These are phyloP conservation scores for Trachelus troglodyta DNA, from an alignment of 2,888 invertebrate species.

Conservation along the genomic window DNA sequence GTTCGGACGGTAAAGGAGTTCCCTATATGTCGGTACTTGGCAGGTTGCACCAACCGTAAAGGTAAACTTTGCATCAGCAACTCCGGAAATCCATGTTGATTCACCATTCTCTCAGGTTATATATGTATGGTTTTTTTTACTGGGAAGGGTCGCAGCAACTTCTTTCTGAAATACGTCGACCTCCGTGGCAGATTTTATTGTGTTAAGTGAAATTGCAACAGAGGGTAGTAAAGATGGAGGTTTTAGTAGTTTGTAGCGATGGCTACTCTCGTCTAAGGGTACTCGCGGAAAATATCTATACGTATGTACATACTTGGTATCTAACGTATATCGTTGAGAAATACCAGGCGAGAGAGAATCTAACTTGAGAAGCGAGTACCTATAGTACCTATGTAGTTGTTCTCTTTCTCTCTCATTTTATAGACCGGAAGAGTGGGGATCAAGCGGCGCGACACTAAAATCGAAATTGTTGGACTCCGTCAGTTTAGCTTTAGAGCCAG, in stretches of 20 bases:
- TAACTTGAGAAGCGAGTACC: background rate
- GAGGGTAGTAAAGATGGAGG: slow-evolving; percentile 51
- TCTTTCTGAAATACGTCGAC: slow-evolving; percentile 31
- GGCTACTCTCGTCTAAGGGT: background rate
- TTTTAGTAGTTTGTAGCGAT: slow-evolving; percentile 37
- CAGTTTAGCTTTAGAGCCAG: slow-evolving; percentile 59
- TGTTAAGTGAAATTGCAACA: slow-evolving; percentile 63
- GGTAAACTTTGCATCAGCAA: slow-evolving; percentile 52
- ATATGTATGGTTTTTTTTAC: background rate
- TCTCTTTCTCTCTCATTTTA: slow-evolving; percentile 15
- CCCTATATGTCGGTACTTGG: slow-evolving; percentile 24
- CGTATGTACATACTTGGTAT: background rate
- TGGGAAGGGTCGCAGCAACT: background rate
- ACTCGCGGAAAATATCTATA: background rate
- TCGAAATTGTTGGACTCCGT: slow-evolving; percentile 60
- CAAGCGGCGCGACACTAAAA: slow-evolving; percentile 57
- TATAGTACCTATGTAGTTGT: background rate
- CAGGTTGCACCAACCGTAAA: slow-evolving; percentile 41
- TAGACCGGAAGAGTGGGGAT: slow-evolving; percentile 43
- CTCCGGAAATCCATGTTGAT: slow-evolving; percentile 37
- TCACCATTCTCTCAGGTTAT: background rate
- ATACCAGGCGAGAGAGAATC: background rate
- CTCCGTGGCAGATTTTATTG: slow-evolving; percentile 56
- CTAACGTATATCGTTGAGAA: background rate
- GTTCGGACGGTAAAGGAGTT: slow-evolving; percentile 17